A percentile compares a stretch with the other conserved stretches of the same genome.
phyloP scores from a whole-genome alignment of 2,797 vertebrate species.

The Odontamblyopus lacepedii region DNA sequence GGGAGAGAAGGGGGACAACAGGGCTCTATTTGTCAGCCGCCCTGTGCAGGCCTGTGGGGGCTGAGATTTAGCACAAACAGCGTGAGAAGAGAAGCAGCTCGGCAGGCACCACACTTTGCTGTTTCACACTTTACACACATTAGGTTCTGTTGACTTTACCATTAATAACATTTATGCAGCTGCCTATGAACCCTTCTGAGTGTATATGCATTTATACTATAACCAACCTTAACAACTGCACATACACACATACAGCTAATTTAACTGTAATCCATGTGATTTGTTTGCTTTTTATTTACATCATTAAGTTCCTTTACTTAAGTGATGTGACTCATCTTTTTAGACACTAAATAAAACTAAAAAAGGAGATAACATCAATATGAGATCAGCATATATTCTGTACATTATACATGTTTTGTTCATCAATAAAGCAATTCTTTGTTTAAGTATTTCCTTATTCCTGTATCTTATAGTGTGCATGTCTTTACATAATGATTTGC shows the following conservation, averaged over 20 bases:
- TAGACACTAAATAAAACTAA: no score
- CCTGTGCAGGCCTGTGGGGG: slow-evolving; percentile 76
- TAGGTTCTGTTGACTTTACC: slow-evolving; percentile 45
- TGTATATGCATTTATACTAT: slow-evolving; percentile 1
- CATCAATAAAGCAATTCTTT: neutral
- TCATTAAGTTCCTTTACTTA: neutral
- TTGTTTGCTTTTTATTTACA: neutral
- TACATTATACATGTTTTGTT: neutral
- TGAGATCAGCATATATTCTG: neutral
- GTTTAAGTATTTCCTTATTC: neutral
- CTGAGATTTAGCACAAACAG: slow-evolving; percentile 92
- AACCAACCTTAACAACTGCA: neutral
- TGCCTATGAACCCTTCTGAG: slow-evolving; percentile 9
- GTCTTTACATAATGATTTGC: neutral
- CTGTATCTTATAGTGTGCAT: neutral
- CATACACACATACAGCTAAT: neutral
- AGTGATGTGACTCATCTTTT: neutral
- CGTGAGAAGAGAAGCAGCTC: slow-evolving; percentile 86
- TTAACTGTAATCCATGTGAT: neutral
- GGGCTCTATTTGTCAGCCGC: slow-evolving; percentile 90
- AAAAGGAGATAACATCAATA: neutral
- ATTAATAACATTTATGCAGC: slow-evolving; percentile 44
- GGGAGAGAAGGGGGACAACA: slow-evolving; percentile 90
- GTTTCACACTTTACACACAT: slow-evolving; percentile 73
- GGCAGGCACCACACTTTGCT: slow-evolving; percentile 68